phyloP scores from a whole-genome alignment of 2,888 invertebrate genomes.

The Diachrysia chrysitis region DNA sequence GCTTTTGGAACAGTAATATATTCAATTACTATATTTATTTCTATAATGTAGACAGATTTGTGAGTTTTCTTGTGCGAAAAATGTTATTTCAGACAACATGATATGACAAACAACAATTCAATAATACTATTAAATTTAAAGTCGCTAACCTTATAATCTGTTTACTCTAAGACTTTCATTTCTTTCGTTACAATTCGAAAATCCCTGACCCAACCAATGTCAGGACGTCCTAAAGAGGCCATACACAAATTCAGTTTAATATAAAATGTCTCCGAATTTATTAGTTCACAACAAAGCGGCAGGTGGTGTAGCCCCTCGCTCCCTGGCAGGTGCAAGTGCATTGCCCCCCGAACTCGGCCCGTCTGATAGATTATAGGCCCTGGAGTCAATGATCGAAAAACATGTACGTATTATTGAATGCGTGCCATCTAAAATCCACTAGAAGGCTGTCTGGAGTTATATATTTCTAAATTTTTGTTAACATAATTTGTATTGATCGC shows the following conservation, averaged over 20 bases:
- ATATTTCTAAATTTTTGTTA: not conserved
- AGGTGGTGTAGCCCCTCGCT: constrained; percentile 66
- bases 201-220: constrained; percentile 27
- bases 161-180: constrained; percentile 18
- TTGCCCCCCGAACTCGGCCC: constrained; percentile 68
- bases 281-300: constrained; percentile 61
- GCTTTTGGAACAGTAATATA: not conserved
- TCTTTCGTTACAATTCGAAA: constrained; percentile 19
- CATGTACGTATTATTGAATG: constrained; percentile 43
- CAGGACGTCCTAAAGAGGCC: constrained; percentile 44
- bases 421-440: constrained; percentile 36
- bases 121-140: not conserved
- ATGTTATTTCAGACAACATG: not conserved
- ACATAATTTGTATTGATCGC: not conserved
- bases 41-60: not conserved
- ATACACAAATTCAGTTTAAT: constrained; percentile 49
- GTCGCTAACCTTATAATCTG: constrained; percentile 37
- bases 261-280: constrained; percentile 60
- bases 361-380: constrained; percentile 52
- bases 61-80: constrained; percentile 1
- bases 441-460: constrained; percentile 16
- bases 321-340: constrained; percentile 69
- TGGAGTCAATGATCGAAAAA: constrained; percentile 42
- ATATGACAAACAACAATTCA: not conserved
- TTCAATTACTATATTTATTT: no score